These are phyloP conservation scores for Acanthaster planci DNA, from an alignment of 35 echinoderm and acorn worm genomes.

Conservation along the genomic window DNA sequence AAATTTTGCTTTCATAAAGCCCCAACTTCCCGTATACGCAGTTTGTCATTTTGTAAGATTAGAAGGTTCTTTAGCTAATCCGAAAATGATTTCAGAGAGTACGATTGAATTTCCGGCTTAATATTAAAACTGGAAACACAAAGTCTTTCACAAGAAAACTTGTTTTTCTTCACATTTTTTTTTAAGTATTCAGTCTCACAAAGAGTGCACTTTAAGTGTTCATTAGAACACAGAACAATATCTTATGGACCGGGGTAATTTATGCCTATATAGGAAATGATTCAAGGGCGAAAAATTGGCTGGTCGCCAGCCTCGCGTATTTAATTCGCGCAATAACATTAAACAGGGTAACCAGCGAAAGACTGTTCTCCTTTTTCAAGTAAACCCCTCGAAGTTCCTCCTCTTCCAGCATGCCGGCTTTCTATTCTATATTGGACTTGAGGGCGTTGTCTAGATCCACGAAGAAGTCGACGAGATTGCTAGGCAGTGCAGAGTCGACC, in stretches of 20 bases:
- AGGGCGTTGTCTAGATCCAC: conserved; percentile 81
- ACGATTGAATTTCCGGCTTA: too few relatives aligned
- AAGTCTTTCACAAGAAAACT: not conserved
- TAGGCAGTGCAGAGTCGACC: conserved; percentile 91
- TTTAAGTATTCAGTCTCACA: not conserved
- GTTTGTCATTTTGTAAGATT: too few relatives aligned
- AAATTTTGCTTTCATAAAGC: too few relatives aligned
- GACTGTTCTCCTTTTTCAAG: not conserved
- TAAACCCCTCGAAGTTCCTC: not conserved
- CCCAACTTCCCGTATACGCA: too few relatives aligned
- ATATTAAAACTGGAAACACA: too few relatives aligned
- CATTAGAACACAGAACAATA: not conserved
- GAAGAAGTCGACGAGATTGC: conserved; percentile 93
- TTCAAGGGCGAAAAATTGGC: not conserved
- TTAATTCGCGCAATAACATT: conserved; percentile 19
- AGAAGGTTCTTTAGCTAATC: too few relatives aligned
- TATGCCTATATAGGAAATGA: not conserved
- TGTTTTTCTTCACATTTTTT: not conserved
- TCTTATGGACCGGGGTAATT: not conserved
- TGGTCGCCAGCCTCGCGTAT: conserved; percentile 29
- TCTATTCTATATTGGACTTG: conserved; percentile 57
- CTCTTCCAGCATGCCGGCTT: not conserved
- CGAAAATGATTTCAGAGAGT: too few relatives aligned
- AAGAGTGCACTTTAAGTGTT: not conserved
- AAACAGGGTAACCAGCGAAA: conserved; percentile 4